Evolutionary conservation across 2,113 vertebrate genomes (phyloP).

Genomic region (Petrocephalus zakoni): DNA sequence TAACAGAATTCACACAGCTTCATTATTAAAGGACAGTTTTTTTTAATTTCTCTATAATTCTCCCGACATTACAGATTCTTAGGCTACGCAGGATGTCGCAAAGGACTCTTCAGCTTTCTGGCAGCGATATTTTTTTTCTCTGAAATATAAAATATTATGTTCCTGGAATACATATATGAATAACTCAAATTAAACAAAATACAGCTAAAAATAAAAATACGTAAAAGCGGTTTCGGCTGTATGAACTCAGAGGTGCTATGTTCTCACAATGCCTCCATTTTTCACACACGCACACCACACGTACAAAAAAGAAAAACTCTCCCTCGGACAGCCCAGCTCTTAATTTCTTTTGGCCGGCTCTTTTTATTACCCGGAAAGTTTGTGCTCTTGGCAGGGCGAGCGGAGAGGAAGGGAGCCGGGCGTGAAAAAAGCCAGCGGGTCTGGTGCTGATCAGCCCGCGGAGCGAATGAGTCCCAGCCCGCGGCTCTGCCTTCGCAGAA

Average conservation of each 20-base stretch:
- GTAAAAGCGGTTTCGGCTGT: neutral
- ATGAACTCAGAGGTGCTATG: neutral
- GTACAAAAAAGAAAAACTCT: neutral
- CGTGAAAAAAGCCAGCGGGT: slow-evolving; percentile 28
- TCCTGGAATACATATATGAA: neutral
- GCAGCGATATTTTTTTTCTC: neutral
- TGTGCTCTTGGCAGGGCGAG: slow-evolving; percentile 31
- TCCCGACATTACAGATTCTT: neutral
- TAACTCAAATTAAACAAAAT: neutral
- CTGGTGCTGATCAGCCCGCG: slow-evolving; percentile 33
- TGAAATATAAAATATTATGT: neutral
- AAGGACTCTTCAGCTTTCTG: neutral
- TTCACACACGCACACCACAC: neutral
- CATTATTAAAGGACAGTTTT: neutral
- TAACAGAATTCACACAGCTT: neutral
- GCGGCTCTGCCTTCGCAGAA: slow-evolving; percentile 30
- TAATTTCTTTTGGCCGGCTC: neutral
- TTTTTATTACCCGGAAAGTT: slow-evolving; percentile 28
- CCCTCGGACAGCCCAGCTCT: neutral
- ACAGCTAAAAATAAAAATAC: neutral
- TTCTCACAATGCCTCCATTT: neutral
- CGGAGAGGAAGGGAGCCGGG: slow-evolving; percentile 20
- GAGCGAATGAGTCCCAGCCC: slow-evolving; percentile 26
- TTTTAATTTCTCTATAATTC: neutral
- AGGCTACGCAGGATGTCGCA: neutral